Percentiles rank a stretch among this genome's conserved stretches.
Conservation (phyloP, 35 echinoderm and acorn worm genomes). For the Heliocidaris erythrogramma region DNA sequence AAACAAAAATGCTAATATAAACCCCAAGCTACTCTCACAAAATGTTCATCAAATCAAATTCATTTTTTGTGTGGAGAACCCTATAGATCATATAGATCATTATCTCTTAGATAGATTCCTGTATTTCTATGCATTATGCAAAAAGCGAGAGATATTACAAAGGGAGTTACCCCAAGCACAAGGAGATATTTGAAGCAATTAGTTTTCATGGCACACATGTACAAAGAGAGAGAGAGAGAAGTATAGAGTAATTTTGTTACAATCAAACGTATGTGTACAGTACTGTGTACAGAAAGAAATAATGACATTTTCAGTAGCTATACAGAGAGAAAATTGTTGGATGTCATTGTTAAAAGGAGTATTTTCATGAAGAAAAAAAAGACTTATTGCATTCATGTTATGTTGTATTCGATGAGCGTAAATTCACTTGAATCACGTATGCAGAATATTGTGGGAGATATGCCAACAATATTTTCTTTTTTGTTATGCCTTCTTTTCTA, state of each 20-base stretch:
- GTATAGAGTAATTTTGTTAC: neutral
- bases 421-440: conserved; percentile 3
- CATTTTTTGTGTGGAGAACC: neutral
- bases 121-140: neutral
- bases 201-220: neutral
- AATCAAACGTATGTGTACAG: conserved; percentile 40
- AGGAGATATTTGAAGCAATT: neutral
- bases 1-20: neutral
- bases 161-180: neutral
- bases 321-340: neutral
- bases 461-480: neutral
- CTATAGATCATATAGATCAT: neutral
- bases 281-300: conserved; percentile 45
- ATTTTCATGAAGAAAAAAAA: neutral
- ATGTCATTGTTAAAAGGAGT: neutral
- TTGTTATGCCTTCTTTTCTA: conserved; percentile 2
- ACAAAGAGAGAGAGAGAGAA: neutral
- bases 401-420: neutral
- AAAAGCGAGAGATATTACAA: neutral
- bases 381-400: conserved; percentile 4
- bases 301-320: conserved; percentile 49
- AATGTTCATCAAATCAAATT: neutral
- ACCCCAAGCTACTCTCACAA: neutral
- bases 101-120: neutral
- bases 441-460: neutral